phyloP scores from a whole-genome alignment of 2,113 vertebrate genomes.

The Anser cygnoides region DNA sequence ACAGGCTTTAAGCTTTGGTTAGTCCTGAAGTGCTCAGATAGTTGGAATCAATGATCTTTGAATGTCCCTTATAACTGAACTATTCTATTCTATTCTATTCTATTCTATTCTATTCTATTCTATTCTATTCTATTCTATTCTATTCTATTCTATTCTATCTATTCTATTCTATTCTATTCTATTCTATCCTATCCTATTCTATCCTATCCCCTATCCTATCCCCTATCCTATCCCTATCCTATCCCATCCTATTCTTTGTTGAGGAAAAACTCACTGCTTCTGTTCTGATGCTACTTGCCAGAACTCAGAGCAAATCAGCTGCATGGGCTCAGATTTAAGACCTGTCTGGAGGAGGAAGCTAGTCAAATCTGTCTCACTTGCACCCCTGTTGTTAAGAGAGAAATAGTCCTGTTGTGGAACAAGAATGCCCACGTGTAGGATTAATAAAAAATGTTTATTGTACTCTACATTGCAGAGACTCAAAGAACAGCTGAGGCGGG shows the following conservation, averaged over 20 bases:
- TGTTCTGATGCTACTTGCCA: not conserved
- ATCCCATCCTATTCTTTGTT: not conserved
- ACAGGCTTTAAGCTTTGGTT: not conserved
- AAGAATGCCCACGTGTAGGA: not conserved
- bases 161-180: not conserved
- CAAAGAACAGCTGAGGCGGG: not conserved
- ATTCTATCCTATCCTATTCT: not conserved
- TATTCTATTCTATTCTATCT: too few relatives aligned
- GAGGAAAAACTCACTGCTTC: not conserved
- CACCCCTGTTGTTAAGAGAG: not conserved
- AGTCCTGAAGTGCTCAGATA: not conserved
- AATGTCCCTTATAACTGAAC: not conserved
- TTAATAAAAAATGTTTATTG: not conserved
- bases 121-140: not conserved
- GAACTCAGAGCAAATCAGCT: not conserved
- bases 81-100: too few relatives aligned
- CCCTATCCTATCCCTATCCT: not conserved
- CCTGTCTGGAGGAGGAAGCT: not conserved
- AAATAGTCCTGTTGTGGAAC: not conserved
- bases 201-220: too few relatives aligned
- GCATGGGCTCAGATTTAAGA: not conserved
- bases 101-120: not conserved
- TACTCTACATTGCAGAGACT: not conserved
- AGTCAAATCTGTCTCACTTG: not conserved
- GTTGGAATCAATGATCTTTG: not conserved